Evolutionary conservation across 2,797 vertebrate species (phyloP).

Genomic region (Darevskia nairensis): DNA sequence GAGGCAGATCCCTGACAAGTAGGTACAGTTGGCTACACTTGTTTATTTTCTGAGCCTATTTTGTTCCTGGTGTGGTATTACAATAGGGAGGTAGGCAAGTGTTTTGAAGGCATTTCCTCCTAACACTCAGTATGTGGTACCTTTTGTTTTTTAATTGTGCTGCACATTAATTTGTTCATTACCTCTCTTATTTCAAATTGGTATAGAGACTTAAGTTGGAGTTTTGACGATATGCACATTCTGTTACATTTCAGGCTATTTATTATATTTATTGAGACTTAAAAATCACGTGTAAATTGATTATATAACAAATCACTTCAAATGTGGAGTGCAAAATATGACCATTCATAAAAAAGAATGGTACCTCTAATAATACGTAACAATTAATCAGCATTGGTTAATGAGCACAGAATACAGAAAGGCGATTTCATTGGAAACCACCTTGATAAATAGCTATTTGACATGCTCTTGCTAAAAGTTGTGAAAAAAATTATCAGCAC

Average conservation of each 20-base stretch:
- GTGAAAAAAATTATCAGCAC: slow-evolving; percentile 54
- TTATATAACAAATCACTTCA: slow-evolving; percentile 16
- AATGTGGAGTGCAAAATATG: slow-evolving; percentile 18
- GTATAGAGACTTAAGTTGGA: not conserved
- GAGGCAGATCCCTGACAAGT: too few species aligned
- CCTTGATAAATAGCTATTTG: slow-evolving; percentile 57
- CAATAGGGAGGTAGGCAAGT: not conserved
- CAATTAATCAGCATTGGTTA: slow-evolving; percentile 55
- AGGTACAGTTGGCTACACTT: not conserved
- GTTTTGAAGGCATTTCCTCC: not conserved
- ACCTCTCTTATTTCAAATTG: not conserved
- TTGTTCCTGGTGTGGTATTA: not conserved
- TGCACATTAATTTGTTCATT: not conserved
- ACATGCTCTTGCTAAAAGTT: slow-evolving; percentile 49
- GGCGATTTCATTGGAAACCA: slow-evolving; percentile 57
- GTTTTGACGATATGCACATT: not conserved
- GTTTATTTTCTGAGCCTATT: not conserved
- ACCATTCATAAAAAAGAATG: slow-evolving; percentile 35
- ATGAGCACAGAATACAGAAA: slow-evolving; percentile 50
- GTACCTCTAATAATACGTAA: slow-evolving; percentile 56
- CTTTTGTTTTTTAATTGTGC: not conserved
- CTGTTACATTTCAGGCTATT: too few species aligned
- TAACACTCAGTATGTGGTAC: not conserved
- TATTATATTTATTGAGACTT: not conserved
- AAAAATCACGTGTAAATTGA: slow-evolving; percentile 6